Base-by-base conservation (phyloP, 2,797 vertebrate species). In the Clarias pachynema region DNA sequence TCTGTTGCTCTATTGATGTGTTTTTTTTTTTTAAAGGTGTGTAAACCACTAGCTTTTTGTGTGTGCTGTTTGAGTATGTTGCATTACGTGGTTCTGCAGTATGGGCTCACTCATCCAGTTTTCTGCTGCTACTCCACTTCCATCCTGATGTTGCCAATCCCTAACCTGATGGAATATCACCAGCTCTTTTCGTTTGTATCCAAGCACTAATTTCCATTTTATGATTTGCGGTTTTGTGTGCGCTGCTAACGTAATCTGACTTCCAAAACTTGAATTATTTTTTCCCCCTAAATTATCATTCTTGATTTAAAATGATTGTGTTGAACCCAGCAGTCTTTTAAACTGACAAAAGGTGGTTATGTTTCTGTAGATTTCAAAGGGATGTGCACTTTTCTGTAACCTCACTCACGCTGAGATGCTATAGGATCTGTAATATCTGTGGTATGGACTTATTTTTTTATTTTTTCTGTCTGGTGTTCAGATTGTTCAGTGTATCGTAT, bases 61-160 rank as follows among this genome's bases (percentile, higher is more conserved):
- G n/a, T 78, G 2, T 12, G 70, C 8, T 44, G 49, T 56, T 53
- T 75, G 74, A 34, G 26, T 22, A 34, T 77, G 56, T 82, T 83
- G 65, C 37, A 73, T 73, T 80, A 14, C 49, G 49, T 53, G 49
- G 49, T 53, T 53, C 14, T 53, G 49, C 81, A 83, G 44, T 53
- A 53, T 53, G 70, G 83, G 24, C 68, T 84, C 5, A 6, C 44
- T 86, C 18, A 31, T 68, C 68, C 68, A 62, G 16, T 79, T 85
- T 85, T 84, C 73, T 84, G 84, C 89, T 89, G 89, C 86, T 82
- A 80, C n/a, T 12, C 70, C 59, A 44, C 69, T 87, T 74, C 29
- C 75, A 24, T 40, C 63, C 56, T 87, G 62, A 69, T 44, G 53
- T 83, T 53, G 79, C 63, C 57, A 73, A 73, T 82, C 84, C 49